Evolutionary conservation across 1,140 invertebrate genomes (phyloP).

Genomic region (Drosophila lini): DNA sequence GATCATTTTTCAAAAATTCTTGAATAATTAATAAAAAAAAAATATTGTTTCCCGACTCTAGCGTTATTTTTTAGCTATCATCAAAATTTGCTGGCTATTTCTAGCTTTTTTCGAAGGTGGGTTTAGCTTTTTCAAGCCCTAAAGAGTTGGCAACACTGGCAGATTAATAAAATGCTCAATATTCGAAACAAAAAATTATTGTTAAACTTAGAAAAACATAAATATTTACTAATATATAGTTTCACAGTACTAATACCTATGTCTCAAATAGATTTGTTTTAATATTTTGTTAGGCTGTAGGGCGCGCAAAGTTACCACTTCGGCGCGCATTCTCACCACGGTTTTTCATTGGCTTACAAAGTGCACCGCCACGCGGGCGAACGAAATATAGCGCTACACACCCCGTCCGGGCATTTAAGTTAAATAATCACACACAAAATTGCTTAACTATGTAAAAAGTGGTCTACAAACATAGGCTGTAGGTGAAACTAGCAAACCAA

Average conservation of each 20-base stretch:
- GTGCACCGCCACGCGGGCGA: slow-evolving; percentile 70
- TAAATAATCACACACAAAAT: not conserved
- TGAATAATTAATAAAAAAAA: too few relatives aligned
- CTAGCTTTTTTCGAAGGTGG: too few relatives aligned
- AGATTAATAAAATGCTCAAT: not conserved
- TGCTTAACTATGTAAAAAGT: not conserved
- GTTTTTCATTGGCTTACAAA: slow-evolving; percentile 60
- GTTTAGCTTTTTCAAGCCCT: too few relatives aligned
- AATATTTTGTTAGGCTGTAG: not conserved
- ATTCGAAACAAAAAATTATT: not conserved
- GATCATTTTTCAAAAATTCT: too few relatives aligned
- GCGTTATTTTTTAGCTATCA: too few relatives aligned
- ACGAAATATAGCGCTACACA: slow-evolving; percentile 67
- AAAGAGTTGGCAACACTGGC: too few relatives aligned
- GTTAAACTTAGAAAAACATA: too few relatives aligned
- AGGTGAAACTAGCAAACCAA: not conserved
- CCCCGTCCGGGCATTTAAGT: slow-evolving; percentile 32
- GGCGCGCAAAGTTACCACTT: slow-evolving; percentile 50
- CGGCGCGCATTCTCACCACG: slow-evolving; percentile 45
- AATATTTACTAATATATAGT: not conserved
- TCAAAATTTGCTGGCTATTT: too few relatives aligned
- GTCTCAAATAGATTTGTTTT: not conserved
- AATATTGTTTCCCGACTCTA: too few relatives aligned
- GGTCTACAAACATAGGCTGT: not conserved
- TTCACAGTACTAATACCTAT: not conserved